These are phyloP conservation scores for Tridacna crocea DNA, from an alignment of 2,888 invertebrate species.

Conservation along the genomic window DNA sequence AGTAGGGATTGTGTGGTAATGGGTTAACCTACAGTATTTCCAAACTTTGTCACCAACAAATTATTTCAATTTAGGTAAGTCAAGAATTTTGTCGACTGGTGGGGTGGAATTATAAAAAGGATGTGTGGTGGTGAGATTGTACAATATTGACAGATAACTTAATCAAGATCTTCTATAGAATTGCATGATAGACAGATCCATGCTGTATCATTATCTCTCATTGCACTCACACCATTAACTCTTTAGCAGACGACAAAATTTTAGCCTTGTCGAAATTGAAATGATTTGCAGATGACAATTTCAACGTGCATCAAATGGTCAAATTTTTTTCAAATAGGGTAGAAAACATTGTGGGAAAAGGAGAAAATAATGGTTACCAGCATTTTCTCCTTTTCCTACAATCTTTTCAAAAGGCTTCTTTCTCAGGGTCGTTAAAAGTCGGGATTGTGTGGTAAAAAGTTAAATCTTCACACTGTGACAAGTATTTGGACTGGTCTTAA, in stretches of 20 bases:
- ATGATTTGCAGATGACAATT: too few species aligned
- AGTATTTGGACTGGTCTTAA: too few species aligned
- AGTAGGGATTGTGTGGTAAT: too few species aligned
- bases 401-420: neutral
- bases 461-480: too few species aligned
- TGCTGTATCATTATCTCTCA: slow-evolving; percentile 19
- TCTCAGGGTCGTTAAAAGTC: too few species aligned
- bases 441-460: too few species aligned
- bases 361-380: neutral
- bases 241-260: neutral
- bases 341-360: neutral
- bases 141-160: slow-evolving; percentile 32
- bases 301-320: neutral
- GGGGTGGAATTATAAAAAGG: neutral
- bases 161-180: slow-evolving; percentile 27
- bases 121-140: slow-evolving; percentile 11
- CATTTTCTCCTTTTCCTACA: neutral
- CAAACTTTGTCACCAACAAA: too few species aligned
- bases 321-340: neutral
- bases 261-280: too few species aligned
- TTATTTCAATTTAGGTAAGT: neutral
- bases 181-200: slow-evolving; percentile 24
- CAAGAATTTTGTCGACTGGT: neutral
- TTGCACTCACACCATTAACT: neutral
- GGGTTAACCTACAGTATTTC: too few species aligned